A percentile compares a stretch with the other conserved stretches of the same genome.
phyloP scores from a whole-genome alignment of 53 echinoderm and acorn worm genomes.

The Holothuria leucospilota region DNA sequence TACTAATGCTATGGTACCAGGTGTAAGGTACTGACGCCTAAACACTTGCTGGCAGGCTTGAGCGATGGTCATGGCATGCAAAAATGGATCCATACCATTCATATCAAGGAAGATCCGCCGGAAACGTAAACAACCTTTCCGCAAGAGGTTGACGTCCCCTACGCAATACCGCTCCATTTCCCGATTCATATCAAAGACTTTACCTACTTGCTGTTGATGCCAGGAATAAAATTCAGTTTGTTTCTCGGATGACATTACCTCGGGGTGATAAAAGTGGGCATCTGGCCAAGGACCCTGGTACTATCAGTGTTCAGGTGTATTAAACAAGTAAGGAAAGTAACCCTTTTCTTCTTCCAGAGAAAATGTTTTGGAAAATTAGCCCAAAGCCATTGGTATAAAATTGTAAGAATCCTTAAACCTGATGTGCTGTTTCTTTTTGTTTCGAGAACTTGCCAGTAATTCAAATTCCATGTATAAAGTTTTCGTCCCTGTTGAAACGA shows the following conservation, averaged over 20 bases:
- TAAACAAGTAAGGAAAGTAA: conserved; percentile 43
- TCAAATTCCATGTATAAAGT: conserved; percentile 13
- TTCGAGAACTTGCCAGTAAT: not conserved
- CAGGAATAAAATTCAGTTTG: too few relatives aligned
- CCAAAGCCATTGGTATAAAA: conserved; percentile 40
- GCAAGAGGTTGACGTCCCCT: conserved; percentile 16
- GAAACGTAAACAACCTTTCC: conserved; percentile 20
- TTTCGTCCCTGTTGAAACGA: conserved; percentile 9
- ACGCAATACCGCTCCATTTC: too few relatives aligned
- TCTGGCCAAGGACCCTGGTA: conserved; percentile 24
- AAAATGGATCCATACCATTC: conserved; percentile 64
- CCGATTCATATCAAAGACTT: too few relatives aligned
- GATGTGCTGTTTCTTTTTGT: not conserved
- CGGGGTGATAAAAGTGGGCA: conserved; percentile 7
- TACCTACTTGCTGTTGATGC: too few relatives aligned
- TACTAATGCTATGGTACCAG: conserved; percentile 52
- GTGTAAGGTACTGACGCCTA: conserved; percentile 56
- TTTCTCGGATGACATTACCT: conserved; percentile 1
- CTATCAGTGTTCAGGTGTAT: conserved; percentile 8
- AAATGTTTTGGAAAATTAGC: conserved; percentile 16
- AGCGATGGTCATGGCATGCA: conserved; percentile 50
- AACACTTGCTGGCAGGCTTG: conserved; percentile 68
- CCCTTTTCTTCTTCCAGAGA: conserved; percentile 19
- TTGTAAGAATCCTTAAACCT: conserved; percentile 40
- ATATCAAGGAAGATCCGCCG: not conserved